Base-by-base conservation (phyloP, 2,888 invertebrate species). In the Junonia oenone region DNA sequence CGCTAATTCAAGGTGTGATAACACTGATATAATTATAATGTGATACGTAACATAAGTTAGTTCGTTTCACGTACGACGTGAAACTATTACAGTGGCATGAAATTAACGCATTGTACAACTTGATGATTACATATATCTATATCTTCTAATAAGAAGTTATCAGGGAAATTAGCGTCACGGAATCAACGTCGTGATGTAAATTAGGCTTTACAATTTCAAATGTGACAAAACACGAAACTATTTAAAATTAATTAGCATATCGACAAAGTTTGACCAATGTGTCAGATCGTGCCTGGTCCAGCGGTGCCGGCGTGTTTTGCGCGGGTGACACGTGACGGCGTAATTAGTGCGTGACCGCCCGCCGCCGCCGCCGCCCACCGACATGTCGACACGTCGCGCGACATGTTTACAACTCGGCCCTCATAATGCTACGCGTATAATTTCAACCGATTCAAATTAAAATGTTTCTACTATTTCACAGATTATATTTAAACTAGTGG, bases 331-430 rank as follows among this genome's bases (percentile, higher is more conserved):
- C 74, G 81, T 84, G 85, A 83, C 76, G 81, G 65, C 55, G 81
- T 86, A 88, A 88, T 88, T 88, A 88, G 86, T 82, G 81, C 83
- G 73, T 78, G 81, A 82, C 83, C 68, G 67, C 69, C n/a, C 49
- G 63, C 47, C 49, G 63, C 47, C 68, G n/a, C n/a, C 79, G 67
- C 74, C 57, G 61, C 54, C 64, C 71, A 69, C 59, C 73, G 68
- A 68, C 73, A 68, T 68, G 67, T 64, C 69, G 64, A 65, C 68
- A 67, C 64, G 65, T 63, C 68, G 66, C 64, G 58, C 66, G 59
- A 63, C 65, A 63, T 68, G 69, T 66, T 73, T 66, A 68, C 66
- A 64, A 62, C 63, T 63, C 62, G 54, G 57, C 52, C 58, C 58
- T 63, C 55, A 61, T 65, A 63, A 65, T 64, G 62, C 63, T 63